A percentile compares a stretch with the other conserved stretches of the same genome.
Evolutionary conservation across 1,140 invertebrate genomes (phyloP).

Genomic region (Planococcus citri): DNA sequence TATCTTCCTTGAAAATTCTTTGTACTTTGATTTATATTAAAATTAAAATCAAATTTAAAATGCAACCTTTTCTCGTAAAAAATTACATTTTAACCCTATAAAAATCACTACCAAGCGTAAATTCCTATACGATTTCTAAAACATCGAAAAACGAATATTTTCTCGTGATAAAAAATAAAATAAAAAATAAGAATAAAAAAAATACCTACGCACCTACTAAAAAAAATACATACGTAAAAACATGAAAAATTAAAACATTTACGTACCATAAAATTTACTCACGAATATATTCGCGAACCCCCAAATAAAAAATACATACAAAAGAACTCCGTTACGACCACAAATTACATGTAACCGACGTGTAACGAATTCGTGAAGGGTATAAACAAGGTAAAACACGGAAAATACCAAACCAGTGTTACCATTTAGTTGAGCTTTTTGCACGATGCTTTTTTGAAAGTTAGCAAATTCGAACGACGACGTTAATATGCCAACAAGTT

Average conservation of each 20-base stretch:
- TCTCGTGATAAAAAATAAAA: neutral
- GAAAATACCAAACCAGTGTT: conserved; percentile 3
- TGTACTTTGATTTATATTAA: too few relatives aligned
- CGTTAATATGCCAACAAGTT: neutral
- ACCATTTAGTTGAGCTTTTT: neutral
- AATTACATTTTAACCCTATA: too few relatives aligned
- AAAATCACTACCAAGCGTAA: too few relatives aligned
- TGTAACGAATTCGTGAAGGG: conserved; percentile 6
- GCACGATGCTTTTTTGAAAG: neutral
- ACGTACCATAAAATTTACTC: neutral
- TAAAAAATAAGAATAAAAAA: neutral
- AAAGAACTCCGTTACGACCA: neutral
- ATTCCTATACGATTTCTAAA: too few relatives aligned
- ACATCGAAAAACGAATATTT: too few relatives aligned
- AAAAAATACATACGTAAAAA: neutral
- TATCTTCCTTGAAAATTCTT: too few relatives aligned
- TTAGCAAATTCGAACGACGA: neutral
- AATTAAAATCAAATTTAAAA: too few relatives aligned
- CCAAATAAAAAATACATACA: neutral
- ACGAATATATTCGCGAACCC: neutral
- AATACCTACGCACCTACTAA: too few relatives aligned
- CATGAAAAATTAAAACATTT: neutral
- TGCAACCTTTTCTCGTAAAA: too few relatives aligned
- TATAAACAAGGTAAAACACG: conserved; percentile 3
- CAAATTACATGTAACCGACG: conserved; percentile 6